Percentiles rank a stretch among this genome's conserved stretches.
These are phyloP conservation scores for Peromyscus californicus DNA, from an alignment of 2,113 vertebrate species.

Conservation along the genomic window DNA sequence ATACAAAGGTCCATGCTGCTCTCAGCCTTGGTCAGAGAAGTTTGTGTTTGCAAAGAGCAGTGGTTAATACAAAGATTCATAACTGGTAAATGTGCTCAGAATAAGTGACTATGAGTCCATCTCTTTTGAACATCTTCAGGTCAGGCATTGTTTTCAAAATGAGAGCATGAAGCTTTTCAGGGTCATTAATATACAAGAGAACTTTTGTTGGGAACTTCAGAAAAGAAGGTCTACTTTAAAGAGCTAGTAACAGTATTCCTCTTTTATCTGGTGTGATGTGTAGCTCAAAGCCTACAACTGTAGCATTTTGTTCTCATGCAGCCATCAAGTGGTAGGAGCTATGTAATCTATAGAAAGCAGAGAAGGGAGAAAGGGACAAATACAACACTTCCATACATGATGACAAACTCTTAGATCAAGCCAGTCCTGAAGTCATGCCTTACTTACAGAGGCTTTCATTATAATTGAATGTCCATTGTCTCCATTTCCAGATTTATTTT, in stretches of 20 bases:
- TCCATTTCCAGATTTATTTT: neutral
- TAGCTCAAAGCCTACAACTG: neutral
- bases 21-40: too few relatives aligned
- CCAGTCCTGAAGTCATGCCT: neutral
- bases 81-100: neutral
- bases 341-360: neutral
- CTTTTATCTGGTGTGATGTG: neutral
- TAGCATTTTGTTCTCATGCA: neutral
- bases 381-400: accelerated
- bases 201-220: neutral
- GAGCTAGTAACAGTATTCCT: neutral
- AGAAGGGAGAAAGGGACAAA: neutral
- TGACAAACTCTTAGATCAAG: neutral
- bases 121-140: neutral
- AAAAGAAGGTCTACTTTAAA: neutral
- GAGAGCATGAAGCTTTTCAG: neutral
- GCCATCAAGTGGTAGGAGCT: neutral
- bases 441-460: neutral
- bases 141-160: slow-evolving; percentile 14
- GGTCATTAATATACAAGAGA: neutral
- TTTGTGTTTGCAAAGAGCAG: neutral
- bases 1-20: neutral
- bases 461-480: neutral
- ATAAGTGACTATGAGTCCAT: neutral
- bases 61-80: neutral